These are phyloP conservation scores for Antechinus flavipes DNA, from an alignment of 2,113 vertebrate species.

Conservation along the genomic window DNA sequence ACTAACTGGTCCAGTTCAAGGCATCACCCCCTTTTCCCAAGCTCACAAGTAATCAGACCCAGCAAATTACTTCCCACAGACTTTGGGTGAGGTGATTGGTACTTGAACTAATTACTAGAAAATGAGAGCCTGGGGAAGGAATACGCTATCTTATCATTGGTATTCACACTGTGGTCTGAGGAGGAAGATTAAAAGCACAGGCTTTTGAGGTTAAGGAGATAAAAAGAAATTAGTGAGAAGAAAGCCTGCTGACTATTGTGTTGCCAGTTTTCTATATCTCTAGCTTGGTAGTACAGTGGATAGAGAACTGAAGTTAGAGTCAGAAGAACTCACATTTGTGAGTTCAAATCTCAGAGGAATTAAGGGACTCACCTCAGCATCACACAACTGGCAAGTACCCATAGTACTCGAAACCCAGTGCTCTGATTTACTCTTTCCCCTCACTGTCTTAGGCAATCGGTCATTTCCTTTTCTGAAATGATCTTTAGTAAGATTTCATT, in stretches of 20 bases:
- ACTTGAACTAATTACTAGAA: slow-evolving; percentile 51
- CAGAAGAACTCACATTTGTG: not conserved
- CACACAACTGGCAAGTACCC: not conserved
- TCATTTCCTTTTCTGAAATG: not conserved
- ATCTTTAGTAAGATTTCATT: not conserved
- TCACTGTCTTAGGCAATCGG: not conserved
- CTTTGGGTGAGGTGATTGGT: slow-evolving; percentile 25
- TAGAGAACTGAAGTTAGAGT: not conserved
- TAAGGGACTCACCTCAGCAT: not conserved
- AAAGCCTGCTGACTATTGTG: not conserved
- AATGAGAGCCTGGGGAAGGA: slow-evolving; percentile 22
- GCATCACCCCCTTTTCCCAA: not conserved
- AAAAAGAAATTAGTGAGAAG: slow-evolving; percentile 6
- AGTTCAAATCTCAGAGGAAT: not conserved
- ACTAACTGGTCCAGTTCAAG: not conserved
- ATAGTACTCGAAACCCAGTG: not conserved
- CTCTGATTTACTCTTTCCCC: not conserved
- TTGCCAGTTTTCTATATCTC: not conserved
- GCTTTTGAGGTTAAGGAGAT: slow-evolving; percentile 42
- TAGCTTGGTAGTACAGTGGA: not conserved
- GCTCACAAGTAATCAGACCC: slow-evolving; percentile 39
- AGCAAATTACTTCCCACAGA: not conserved
- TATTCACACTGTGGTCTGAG: slow-evolving; percentile 14
- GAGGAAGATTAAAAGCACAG: slow-evolving; percentile 39
- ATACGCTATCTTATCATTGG: slow-evolving; percentile 15